phyloP scores from a whole-genome alignment of 2,888 invertebrate genomes.

The Andrena fulva region DNA sequence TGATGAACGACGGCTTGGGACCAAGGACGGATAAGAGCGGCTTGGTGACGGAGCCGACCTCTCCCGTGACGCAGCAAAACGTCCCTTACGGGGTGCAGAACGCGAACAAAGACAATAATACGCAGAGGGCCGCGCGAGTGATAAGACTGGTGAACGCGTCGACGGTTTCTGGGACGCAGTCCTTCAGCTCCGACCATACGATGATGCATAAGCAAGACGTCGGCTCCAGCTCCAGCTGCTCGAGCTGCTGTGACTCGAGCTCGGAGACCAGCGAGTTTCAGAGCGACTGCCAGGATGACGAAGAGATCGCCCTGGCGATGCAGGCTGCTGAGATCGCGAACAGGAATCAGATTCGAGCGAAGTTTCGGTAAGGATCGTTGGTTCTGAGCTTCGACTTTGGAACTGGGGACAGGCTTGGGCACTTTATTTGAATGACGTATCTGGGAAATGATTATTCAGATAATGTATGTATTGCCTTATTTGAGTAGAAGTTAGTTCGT shows the following conservation, averaged over 20 bases:
- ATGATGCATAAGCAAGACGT: constrained; percentile 63
- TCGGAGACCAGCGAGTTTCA: constrained; percentile 90
- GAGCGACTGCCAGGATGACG: constrained; percentile 93
- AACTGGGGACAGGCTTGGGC: too few relatives aligned
- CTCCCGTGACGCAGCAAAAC: constrained; percentile 43
- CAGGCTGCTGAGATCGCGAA: constrained; percentile 94
- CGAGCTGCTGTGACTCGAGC: constrained; percentile 83
- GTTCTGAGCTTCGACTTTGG: constrained; percentile 11
- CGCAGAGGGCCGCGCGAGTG: constrained; percentile 46
- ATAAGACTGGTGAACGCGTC: constrained; percentile 61
- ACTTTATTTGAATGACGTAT: too few relatives aligned
- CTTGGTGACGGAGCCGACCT: constrained; percentile 68
- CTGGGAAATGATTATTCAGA: too few relatives aligned
- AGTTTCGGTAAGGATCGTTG: constrained; percentile 88
- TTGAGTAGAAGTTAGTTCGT: too few relatives aligned
- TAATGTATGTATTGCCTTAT: too few relatives aligned
- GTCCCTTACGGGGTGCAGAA: constrained; percentile 41
- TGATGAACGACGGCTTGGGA: constrained; percentile 82
- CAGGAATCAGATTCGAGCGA: constrained; percentile 91
- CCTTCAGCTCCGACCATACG: constrained; percentile 59
- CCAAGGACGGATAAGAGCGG: constrained; percentile 83
- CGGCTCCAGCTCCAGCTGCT: constrained; percentile 81
- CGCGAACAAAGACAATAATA: constrained; percentile 46
- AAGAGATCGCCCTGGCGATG: constrained; percentile 94
- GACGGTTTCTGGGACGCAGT: constrained; percentile 56